phyloP scores from a whole-genome alignment of 1,140 invertebrate species.

The Babylonia areolata region DNA sequence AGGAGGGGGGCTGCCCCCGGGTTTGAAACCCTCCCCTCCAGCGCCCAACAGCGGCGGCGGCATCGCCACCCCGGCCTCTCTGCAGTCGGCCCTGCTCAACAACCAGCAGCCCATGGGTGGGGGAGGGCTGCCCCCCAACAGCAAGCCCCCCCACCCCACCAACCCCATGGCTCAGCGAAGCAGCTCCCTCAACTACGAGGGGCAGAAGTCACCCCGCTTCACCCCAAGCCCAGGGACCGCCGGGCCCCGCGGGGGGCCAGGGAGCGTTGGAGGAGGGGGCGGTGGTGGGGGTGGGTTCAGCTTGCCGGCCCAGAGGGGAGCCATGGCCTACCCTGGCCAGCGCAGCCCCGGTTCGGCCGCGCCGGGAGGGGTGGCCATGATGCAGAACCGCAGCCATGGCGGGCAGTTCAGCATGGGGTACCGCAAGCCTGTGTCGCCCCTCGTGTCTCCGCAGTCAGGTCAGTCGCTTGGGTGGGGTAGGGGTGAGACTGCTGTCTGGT shows the following conservation, averaged over 20 bases:
- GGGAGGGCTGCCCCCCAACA: background rate
- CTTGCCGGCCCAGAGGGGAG: constrained; percentile 43
- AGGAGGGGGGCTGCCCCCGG: background rate
- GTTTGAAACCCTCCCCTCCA: background rate
- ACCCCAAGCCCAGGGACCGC: constrained; percentile 51
- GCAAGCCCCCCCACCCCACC: background rate
- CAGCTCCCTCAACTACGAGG: constrained; percentile 53
- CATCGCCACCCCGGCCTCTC: background rate
- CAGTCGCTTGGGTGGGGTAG: constrained; percentile 3
- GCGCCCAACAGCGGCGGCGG: background rate
- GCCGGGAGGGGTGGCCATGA: background rate
- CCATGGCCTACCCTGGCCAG: constrained; percentile 57
- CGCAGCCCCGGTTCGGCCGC: constrained; percentile 59
- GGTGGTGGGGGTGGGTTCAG: constrained; percentile 46
- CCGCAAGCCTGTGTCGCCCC: constrained; percentile 54
- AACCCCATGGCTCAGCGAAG: constrained; percentile 32
- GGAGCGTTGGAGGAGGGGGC: constrained; percentile 25
- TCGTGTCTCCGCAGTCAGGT: constrained; percentile 62
- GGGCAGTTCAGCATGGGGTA: constrained; percentile 43
- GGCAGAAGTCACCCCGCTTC: constrained; percentile 65
- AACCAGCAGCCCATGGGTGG: constrained; percentile 10
- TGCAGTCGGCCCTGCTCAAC: constrained; percentile 17
- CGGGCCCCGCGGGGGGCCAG: constrained; percentile 37
- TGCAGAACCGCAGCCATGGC: constrained; percentile 36
- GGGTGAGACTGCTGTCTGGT: no score